These are phyloP conservation scores for Crioceris asparagi DNA, from an alignment of 2,888 invertebrate genomes.

Conservation along the genomic window DNA sequence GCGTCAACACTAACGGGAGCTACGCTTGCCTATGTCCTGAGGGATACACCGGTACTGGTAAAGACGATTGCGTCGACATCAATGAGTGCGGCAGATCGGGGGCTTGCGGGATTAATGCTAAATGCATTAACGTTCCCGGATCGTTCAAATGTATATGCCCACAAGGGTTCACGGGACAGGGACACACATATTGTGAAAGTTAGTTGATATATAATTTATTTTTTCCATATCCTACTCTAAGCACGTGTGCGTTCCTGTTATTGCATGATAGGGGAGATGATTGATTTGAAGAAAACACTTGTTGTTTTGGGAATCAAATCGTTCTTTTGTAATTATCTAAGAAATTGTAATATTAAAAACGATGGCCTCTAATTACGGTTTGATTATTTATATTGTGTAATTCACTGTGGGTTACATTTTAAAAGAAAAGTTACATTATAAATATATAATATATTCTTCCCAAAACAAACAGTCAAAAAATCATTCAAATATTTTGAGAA, in stretches of 20 bases:
- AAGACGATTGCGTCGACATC: constrained; percentile 57
- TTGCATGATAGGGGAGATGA: no score
- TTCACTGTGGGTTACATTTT: no score
- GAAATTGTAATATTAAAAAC: no score
- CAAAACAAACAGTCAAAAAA: no score
- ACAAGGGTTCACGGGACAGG: constrained; percentile 64
- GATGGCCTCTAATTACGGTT: no score
- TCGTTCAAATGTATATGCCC: constrained; percentile 69
- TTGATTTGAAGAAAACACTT: no score
- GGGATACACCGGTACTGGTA: constrained; percentile 52
- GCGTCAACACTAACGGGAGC: constrained; percentile 65
- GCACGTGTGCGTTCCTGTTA: not conserved
- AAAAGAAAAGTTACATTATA: no score
- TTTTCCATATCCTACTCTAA: not conserved
- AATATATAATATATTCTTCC: no score
- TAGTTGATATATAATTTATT: constrained; percentile 45
- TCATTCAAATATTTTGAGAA: no score
- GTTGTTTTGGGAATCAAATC: no score
- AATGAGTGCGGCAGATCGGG: constrained; percentile 60
- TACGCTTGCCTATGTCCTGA: constrained; percentile 62
- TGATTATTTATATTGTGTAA: no score
- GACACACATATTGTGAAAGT: constrained; percentile 68
- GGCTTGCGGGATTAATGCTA: constrained; percentile 65
- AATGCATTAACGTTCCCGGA: constrained; percentile 73
- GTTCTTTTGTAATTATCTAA: no score